These are phyloP conservation scores for Eulemur mongoz DNA, from an alignment of 2,797 vertebrate species.

Conservation along the genomic window DNA sequence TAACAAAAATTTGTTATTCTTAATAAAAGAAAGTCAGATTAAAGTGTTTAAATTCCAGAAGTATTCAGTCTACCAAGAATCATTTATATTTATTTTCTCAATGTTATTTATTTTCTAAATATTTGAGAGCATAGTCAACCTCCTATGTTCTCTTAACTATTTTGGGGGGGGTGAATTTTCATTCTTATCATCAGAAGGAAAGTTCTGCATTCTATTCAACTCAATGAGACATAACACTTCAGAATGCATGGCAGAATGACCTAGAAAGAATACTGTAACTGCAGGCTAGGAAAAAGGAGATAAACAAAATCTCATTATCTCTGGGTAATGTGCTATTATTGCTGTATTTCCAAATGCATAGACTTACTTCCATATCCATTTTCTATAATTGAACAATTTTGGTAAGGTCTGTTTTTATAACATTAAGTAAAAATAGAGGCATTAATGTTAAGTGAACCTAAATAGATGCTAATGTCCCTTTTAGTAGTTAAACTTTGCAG, in stretches of 20 bases:
- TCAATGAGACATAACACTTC: not conserved
- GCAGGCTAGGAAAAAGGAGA: conserved; percentile 1
- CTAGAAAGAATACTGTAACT: conserved; percentile 41
- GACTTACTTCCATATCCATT: conserved; percentile 17
- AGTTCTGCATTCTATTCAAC: not conserved
- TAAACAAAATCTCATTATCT: conserved; percentile 55
- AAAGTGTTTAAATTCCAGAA: not conserved
- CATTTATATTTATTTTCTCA: conserved; percentile 1
- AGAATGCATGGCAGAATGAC: conserved; percentile 29
- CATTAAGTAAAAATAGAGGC: conserved; percentile 49
- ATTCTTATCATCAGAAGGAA: not conserved
- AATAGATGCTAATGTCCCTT: not conserved
- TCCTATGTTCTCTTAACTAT: not conserved
- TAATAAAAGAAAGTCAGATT: conserved; percentile 16
- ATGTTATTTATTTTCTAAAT: conserved; percentile 4
- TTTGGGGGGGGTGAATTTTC: not conserved
- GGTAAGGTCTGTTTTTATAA: not conserved
- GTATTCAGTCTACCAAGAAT: not conserved
- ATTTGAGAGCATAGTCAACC: not conserved
- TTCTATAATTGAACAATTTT: conserved; percentile 55
- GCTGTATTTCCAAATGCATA: conserved; percentile 16
- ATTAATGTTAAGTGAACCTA: conserved; percentile 14
- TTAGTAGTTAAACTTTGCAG: not conserved
- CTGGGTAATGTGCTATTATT: conserved; percentile 30
- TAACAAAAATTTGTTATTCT: not conserved